Conservation (phyloP, 2,113 vertebrate genomes). For the Neogobius melanostomus region DNA sequence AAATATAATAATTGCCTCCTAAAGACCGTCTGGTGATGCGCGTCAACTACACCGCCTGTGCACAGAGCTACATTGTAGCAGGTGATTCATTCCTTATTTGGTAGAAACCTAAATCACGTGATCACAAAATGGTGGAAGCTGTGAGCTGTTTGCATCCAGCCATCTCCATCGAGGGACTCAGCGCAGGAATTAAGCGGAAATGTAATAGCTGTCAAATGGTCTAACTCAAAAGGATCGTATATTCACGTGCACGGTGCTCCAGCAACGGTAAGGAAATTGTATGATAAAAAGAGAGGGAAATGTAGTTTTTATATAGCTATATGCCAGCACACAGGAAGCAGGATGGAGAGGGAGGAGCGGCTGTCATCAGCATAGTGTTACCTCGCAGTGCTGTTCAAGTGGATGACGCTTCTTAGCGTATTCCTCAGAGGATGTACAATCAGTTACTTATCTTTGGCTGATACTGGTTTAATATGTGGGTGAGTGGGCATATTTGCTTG, state of each 20-base stretch:
- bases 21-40: no score
- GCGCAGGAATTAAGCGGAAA: conserved; percentile 46
- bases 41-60: conserved; percentile 14
- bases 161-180: conserved; percentile 67
- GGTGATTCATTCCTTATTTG: conserved; percentile 69
- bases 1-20: no score
- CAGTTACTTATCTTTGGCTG: conserved; percentile 1
- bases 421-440: conserved; percentile 45
- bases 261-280: conserved; percentile 70
- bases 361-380: conserved; percentile 60
- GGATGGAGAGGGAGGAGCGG: conserved; percentile 51
- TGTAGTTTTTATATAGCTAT: conserved; percentile 20
- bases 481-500: background rate
- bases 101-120: conserved; percentile 69
- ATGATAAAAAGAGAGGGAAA: conserved; percentile 14
- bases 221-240: conserved; percentile 51
- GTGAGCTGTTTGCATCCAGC: conserved; percentile 65
- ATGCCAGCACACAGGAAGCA: conserved; percentile 60
- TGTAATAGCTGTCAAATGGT: conserved; percentile 49
- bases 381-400: conserved; percentile 39
- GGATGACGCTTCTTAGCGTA: conserved; percentile 44
- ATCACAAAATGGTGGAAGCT: conserved; percentile 79
- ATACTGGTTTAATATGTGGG: background rate
- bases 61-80: conserved; percentile 47
- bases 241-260: conserved; percentile 45